Evolutionary conservation across 2,113 vertebrate species (phyloP), one percentile per base, ranked within the genome.

Genomic region (Nothobranchius furzeri): DNA sequence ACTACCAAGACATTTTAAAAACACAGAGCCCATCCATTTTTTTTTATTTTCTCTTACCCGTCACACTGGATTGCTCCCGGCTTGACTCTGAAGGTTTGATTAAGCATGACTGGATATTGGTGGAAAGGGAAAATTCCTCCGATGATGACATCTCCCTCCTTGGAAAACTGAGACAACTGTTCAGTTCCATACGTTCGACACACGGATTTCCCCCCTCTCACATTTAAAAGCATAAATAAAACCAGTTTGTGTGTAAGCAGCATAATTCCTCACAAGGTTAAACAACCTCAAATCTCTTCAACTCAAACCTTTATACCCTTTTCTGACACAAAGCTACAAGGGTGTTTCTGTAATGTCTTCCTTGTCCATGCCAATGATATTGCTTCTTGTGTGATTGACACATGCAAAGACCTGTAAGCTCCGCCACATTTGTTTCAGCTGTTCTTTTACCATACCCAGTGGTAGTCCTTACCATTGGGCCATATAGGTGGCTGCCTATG

Each of bases 51-150:
- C 0, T 76, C 90, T 92, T 89, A 93, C 92, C 91, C 89, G 58
- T 90, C 70, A 78, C 92, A 93, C 43, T 67, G 79, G 58, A 89
- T 85, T 60, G 55, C 81, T 82, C 90, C 92, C 59, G 90, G 90
- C 66, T 90, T 90, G 49, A 73, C 63, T 20, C 76, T 87, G 20
- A 88, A 82, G 56, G 52, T 60, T 81, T 88, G 89, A 80, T 83
- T 87, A 56, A 90, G 85, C 76, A 37, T 82, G 75, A 79, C 53
- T 42, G 90, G 91, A 53, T 86, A 88, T 73, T 92, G 90, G 69
- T 93, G 91, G 72, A 93, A 92, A 76, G 92, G 92, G 82, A 94
- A 94, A 88, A 93, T 91, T 24, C 90, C 93, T 78, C 93, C 93
- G 76, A 94, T 90, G 67, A 76, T 88, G 67, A 92, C 76, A 65